Conservation (phyloP, 2,888 invertebrate species). For the Dryobota labecula region DNA sequence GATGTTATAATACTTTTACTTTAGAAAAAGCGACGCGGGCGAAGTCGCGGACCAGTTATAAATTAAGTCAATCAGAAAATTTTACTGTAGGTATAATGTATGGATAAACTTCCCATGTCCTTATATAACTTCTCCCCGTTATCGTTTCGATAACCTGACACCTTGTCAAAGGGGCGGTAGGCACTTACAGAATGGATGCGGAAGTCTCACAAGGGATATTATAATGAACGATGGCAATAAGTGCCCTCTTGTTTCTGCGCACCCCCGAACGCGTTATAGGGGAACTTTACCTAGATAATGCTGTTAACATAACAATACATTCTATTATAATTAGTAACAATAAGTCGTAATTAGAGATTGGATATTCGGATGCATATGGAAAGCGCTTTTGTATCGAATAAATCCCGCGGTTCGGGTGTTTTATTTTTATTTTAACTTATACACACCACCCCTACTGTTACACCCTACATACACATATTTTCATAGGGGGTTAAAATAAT, state of each 20-base stretch:
- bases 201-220: conserved; percentile 27
- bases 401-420: no score
- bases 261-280: not conserved
- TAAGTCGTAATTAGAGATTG: conserved; percentile 7
- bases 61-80: no score
- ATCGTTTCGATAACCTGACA: conserved; percentile 36
- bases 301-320: not conserved
- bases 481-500: no score
- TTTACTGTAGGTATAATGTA: not conserved
- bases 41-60: no score
- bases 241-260: conserved; percentile 27
- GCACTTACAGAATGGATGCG: conserved; percentile 30
- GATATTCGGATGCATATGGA: no score
- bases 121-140: conserved; percentile 15
- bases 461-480: no score
- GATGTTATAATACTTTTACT: no score
- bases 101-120: not conserved
- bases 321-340: conserved; percentile 4
- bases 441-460: no score
- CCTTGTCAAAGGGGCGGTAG: conserved; percentile 15
- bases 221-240: conserved; percentile 31
- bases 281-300: not conserved
- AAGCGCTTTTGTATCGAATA: no score
- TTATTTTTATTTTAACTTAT: no score
- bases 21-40: no score